Evolutionary conservation across 1,140 invertebrate genomes (phyloP).

Genomic region (Drosophila persimilis): DNA sequence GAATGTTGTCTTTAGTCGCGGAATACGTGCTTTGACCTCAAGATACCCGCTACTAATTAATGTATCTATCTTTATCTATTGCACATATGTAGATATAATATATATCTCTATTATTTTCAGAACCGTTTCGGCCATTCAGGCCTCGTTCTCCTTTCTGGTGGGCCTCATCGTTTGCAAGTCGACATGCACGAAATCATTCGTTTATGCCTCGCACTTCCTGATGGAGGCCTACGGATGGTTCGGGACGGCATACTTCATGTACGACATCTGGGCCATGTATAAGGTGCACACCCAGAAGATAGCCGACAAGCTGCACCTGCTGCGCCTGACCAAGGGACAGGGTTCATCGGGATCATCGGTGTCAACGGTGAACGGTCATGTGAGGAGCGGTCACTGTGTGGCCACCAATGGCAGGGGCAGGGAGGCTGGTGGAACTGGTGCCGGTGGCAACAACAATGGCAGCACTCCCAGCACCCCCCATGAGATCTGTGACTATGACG

Average conservation of each 20-base stretch:
- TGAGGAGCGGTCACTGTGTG: slow-evolving; percentile 1
- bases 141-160: slow-evolving; percentile 86
- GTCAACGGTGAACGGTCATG: slow-evolving; percentile 33
- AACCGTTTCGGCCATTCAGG: slow-evolving; percentile 88
- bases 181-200: slow-evolving; percentile 86
- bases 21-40: too few species aligned
- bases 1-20: too few species aligned
- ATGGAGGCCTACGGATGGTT: slow-evolving; percentile 90
- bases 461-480: slow-evolving; percentile 54
- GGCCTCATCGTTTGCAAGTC: slow-evolving; percentile 86
- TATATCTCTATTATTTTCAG: slow-evolving; percentile 81
- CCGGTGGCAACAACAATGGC: slow-evolving; percentile 55
- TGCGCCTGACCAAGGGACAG: slow-evolving; percentile 62
- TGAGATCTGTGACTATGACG: slow-evolving; percentile 76
- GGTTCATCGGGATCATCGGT: neutral
- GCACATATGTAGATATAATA: neutral
- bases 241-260: slow-evolving; percentile 90
- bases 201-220: slow-evolving; percentile 87
- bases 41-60: too few species aligned
- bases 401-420: slow-evolving; percentile 15
- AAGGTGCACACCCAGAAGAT: slow-evolving; percentile 84
- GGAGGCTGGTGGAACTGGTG: neutral
- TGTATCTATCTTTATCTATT: too few species aligned
- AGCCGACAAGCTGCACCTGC: slow-evolving; percentile 76
- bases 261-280: slow-evolving; percentile 90